Base-by-base conservation (phyloP, 2,888 invertebrate species). In the Ormia ochracea region DNA sequence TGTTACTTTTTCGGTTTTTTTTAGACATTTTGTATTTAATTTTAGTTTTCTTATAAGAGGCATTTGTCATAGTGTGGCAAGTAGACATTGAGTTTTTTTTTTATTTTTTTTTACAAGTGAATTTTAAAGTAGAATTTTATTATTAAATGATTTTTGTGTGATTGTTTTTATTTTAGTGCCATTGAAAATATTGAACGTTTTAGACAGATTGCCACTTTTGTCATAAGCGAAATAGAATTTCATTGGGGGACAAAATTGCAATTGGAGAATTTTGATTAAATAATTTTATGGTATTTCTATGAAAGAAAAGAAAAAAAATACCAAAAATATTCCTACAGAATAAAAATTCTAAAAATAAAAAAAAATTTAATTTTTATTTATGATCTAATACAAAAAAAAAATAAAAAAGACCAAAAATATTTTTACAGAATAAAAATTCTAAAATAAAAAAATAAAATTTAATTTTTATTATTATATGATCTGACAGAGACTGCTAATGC, bases 181-280 rank as follows among this genome's bases (percentile, higher is more conserved):
- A 80, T 80, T 80, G 80, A 76, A 80, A 80, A 76, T 73, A 43
- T 72, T 80, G 72, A 76, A 75, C 66, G 75, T 75, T 80, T 76
- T 72, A 48, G 80, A 80, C 80, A 80, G 80, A 80, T 80, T 80
- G 76, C 76, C 36, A 76, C 56, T 80, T 80, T 80, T 80, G 76
- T 76, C 68, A 80, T 72, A 76, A 61, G 26, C 28, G 19, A 72
- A 76, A 68, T 72, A 50, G 38, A 63, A 48, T 72, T 76, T 75
- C 45, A 52, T 54, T 75, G 58, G 31, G n/a, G 1, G 38, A 41
- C 38, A 26, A 50, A 50, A 45, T 58, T 58, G 58, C 28, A 66
- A 33, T 38, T 56, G 33, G 36, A 65, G 28, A 75, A 52, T 50
- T 66, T 61, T 69, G 10, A 56, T 43, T 56, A 10, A 31, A 21